Evolutionary conservation across 1,140 invertebrate species (phyloP), one percentile per base, ranked within the genome.

Genomic region (Drosophila arawakana): DNA sequence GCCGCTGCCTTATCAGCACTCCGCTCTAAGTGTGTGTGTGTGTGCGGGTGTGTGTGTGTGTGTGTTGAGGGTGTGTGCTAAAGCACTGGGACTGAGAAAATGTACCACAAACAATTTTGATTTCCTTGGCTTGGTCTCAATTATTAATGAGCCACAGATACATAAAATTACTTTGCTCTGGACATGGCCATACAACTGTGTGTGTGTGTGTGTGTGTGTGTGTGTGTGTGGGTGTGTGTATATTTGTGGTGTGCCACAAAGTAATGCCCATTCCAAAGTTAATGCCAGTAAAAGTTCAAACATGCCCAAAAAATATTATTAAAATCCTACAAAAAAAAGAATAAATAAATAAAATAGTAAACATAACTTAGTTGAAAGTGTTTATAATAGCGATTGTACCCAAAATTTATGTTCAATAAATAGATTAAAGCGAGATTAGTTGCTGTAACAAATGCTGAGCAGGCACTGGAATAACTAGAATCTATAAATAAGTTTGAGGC

Each of bases 1-100:
- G 82, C 76, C 72, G 73, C 59, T 65, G 81, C 76, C 80, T 83
- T 83, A 82, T 82, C 80, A 73, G 80, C 73, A 57, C 3, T 37
- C 10, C 15, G 10, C n/a, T 54, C n/a, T 41, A 6, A 37, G 34
- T 37, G 30, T 39, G 41, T 54, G 30, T 15, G 50, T 34, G 25
- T 52, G 30, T 35, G 50, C 18, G 46, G 18, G 46, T 49, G 11
- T 35, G 13, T 8, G 35, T 25, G 52, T 35, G 15, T 41, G 54
- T 58, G 37, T 58, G 13, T 9, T 25, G 21, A 2, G 25, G 2
- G 25, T n/a, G 39, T 44, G 11, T 46, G 44, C 21, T 8, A 10
- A 10, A 54, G 25, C 7, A 41, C 35, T 15, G 41, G 13, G 37
- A 7, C 30, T 35, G 25, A 41, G 18, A 3, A n/a, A 8, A 21